Percentiles rank a stretch among this genome's conserved stretches.
These are phyloP conservation scores for Limenitis arthemis DNA, from an alignment of 2,888 invertebrate species.

Conservation along the genomic window DNA sequence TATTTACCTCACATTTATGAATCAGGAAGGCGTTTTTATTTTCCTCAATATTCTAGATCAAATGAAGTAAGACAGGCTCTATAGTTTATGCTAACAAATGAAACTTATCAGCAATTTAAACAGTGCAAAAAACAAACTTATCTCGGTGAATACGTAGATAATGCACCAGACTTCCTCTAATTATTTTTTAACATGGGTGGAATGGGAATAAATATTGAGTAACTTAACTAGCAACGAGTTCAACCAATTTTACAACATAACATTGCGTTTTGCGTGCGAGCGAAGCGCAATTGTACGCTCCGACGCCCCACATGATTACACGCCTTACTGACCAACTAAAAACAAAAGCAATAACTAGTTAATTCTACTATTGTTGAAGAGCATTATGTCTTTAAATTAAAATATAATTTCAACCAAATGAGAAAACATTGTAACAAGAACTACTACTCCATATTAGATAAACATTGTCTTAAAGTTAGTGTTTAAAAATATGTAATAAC, in stretches of 20 bases:
- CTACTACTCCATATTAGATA: no score
- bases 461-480: no score
- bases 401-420: no score
- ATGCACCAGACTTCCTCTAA: conserved; percentile 19
- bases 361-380: conserved; percentile 9
- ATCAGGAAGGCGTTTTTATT: background rate
- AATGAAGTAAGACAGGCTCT: no score
- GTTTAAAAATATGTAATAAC: no score
- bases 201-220: conserved; percentile 4
- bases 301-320: conserved; percentile 53
- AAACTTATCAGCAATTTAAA: conserved; percentile 8
- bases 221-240: background rate
- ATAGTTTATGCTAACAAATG: no score
- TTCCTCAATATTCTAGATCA: background rate
- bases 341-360: conserved; percentile 35
- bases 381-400: conserved; percentile 1
- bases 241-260: background rate
- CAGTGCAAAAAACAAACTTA: conserved; percentile 12
- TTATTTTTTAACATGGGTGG: conserved; percentile 18
- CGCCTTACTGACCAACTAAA: conserved; percentile 56
- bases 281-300: conserved; percentile 45
- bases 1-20: background rate
- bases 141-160: conserved; percentile 13
- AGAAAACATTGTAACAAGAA: no score
- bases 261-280: conserved; percentile 43